Conservation (phyloP, 2,888 invertebrate genomes). For the Salpingus planirostris region DNA sequence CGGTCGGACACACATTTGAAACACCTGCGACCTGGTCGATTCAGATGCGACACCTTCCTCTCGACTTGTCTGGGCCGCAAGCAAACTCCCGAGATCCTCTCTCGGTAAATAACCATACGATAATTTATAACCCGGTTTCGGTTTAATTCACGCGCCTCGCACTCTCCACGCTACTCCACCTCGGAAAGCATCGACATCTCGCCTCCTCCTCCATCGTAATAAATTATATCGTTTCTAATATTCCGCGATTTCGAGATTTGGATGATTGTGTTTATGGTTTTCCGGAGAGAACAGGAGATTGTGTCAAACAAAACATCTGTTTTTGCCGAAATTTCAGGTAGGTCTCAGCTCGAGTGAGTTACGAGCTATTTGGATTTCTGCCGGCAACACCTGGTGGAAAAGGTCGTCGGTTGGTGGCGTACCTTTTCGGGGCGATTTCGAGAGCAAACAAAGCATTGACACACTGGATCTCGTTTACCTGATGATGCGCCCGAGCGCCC, state of each 20-base stretch:
- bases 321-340: slow-evolving; percentile 33
- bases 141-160: slow-evolving; percentile 30
- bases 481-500: too few relatives aligned
- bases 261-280: too few relatives aligned
- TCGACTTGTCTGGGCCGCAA: slow-evolving; percentile 27
- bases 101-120: slow-evolving; percentile 24
- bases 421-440: slow-evolving; percentile 3
- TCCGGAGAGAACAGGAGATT: too few relatives aligned
- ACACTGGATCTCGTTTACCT: slow-evolving; percentile 11
- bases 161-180: slow-evolving; percentile 17
- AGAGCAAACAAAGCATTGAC: slow-evolving; percentile 11
- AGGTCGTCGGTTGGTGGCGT: too few relatives aligned
- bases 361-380: slow-evolving; percentile 22
- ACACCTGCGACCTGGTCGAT: slow-evolving; percentile 30
- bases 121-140: slow-evolving; percentile 28
- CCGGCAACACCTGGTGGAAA: slow-evolving; percentile 26
- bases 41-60: slow-evolving; percentile 25
- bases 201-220: background rate
- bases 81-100: slow-evolving; percentile 21
- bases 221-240: background rate
- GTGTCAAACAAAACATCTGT: slow-evolving; percentile 34
- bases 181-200: background rate
- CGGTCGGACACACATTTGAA: slow-evolving; percentile 27
- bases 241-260: background rate
- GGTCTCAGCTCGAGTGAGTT: slow-evolving; percentile 15